Evolutionary conservation across 2,797 vertebrate genomes (phyloP), one percentile per base, ranked within the genome.

Genomic region (Trematomus bernacchii): DNA sequence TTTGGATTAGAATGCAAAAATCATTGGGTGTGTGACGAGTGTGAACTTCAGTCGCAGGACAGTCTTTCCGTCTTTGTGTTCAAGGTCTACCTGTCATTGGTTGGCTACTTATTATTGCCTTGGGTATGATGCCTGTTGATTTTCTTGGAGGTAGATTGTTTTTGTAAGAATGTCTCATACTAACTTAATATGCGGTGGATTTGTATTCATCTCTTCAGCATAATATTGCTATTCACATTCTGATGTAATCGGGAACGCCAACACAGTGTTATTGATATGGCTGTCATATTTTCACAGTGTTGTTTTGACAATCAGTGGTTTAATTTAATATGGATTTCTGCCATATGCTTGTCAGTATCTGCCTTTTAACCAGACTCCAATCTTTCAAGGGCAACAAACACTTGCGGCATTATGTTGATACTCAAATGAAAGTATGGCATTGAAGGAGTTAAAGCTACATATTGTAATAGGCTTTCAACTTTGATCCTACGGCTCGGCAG

Each of bases 221-320:
- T 77, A 48, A 33, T 57, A 70, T 66, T 73, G 64, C 40, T 75
- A 61, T 75, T 80, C 78, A 70, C 63, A 71, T 52, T 30, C 46
- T 63, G 69, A 77, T 79, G 59, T 84, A 78, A 75, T 61, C 82
- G 40, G 64, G 67, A 67, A 76, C 64, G 48, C 51, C 75, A 74
- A 89, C 70, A 73, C 75, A 77, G 66, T 72, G 79, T 89, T 88
- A 87, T 77, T 89, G 88, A 90, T 88, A 74, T 52, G 79, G 78
- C 74, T 86, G 91, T 85, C 85, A 86, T 53, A 77, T 62, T 76
- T 71, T 87, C 70, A 86, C 81, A 74, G 68, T 80, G 72, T 73
- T 77, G 61, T 50, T 76, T 73, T 53, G 62, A 74, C 19, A 71
- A 76, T n/a, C 67, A 57, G 62, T 30, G 19, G 66, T 69, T 33